Base-by-base conservation (phyloP, 2,797 vertebrate species). In the Thripadectes ignobilis region DNA sequence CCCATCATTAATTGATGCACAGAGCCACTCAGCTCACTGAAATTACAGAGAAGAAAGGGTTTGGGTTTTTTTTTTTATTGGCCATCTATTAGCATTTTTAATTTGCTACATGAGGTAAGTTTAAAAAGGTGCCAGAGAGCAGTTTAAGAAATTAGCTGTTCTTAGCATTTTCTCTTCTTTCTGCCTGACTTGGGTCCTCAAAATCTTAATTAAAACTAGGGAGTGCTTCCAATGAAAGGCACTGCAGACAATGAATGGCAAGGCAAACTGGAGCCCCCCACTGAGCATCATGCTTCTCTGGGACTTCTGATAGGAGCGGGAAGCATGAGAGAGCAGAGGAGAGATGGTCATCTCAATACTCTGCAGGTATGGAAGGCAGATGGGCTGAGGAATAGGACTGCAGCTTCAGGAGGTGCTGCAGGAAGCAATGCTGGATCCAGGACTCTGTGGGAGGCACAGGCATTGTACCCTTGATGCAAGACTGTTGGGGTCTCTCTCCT, bases 101-200 rank as follows among this genome's bases (percentile, higher is more conserved):
- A 97, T 96, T 96, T 97, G 92, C 66, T 96, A 88, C 96, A 96
- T 95, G 94, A 97, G 96, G 93, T 97, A 95, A 93, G 79, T 96
- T 97, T 92, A 76, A 75, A 92, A 96, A 97, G 94, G 93, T 96
- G 96, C 94, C 93, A 95, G 89, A 95, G 89, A 96, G 75, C 87
- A 93, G 92, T 86, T 97, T 95, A 96, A 95, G 85, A 92, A 96
- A 97, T 97, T 92, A 97, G 96, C 96, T 92, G 85, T 93, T 96
- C 85, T 93, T 91, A 88, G 93, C 88, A 83, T 79, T 97, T 97
- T 89, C 26, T 74, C 48, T 72, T 93, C 62, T 91, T 93, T 94
- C 82, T 84, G 36, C 77, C 73, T 88, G 78, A 93, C 65, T 69
- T 91, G 80, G 77, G 81, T 92, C 66, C 82, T 96, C 93, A 81